phyloP scores from a whole-genome alignment of 1,140 invertebrate species.

The Carcinoscorpius rotundicauda region DNA sequence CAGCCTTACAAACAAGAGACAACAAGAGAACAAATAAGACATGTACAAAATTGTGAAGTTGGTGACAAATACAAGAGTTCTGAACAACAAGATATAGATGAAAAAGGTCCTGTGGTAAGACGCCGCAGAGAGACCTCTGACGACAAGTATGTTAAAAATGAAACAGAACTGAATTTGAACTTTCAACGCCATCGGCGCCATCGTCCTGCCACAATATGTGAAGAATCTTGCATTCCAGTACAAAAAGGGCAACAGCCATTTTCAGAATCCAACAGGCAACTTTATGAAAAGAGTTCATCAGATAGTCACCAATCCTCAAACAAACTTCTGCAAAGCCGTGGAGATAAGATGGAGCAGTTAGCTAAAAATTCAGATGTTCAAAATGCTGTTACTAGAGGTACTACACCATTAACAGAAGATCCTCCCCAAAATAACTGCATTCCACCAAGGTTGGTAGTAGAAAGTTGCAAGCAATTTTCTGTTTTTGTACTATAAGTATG shows the following conservation, averaged over 20 bases:
- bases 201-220: slow-evolving; percentile 1
- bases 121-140: slow-evolving; percentile 6
- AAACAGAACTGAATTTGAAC: slow-evolving; percentile 16
- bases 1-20: too few relatives aligned
- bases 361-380: not conserved
- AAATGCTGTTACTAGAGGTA: slow-evolving; percentile 1
- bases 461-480: too few relatives aligned
- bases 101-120: not conserved
- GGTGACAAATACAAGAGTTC: too few relatives aligned
- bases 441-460: slow-evolving; percentile 11
- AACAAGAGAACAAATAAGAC: too few relatives aligned
- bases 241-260: slow-evolving; percentile 1
- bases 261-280: not conserved
- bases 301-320: too few relatives aligned
- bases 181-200: slow-evolving; percentile 10
- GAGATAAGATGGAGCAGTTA: not conserved
- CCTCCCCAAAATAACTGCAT: slow-evolving; percentile 13
- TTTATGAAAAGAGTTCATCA: not conserved
- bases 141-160: slow-evolving; percentile 17
- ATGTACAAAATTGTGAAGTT: too few relatives aligned
- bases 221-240: slow-evolving; percentile 3
- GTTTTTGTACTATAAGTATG: too few relatives aligned
- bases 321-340: too few relatives aligned
- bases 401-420: slow-evolving; percentile 10
- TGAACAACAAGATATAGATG: too few relatives aligned